Conservation (phyloP, 2,888 invertebrate genomes). For the Tyria jacobaeae region DNA sequence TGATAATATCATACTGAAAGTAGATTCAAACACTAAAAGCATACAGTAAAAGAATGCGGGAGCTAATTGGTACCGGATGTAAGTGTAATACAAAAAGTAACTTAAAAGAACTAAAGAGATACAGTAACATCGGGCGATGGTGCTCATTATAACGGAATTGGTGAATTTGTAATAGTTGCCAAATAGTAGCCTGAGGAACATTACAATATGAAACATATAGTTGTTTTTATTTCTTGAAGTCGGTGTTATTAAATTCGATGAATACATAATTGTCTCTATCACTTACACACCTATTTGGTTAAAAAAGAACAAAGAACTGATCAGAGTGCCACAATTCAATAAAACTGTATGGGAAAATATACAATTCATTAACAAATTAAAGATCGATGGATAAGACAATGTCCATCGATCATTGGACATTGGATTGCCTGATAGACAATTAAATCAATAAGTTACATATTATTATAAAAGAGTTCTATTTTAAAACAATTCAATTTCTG, state of each 20-base stretch:
- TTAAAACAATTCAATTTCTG: no score
- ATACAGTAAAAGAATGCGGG: neutral
- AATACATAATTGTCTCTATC: neutral
- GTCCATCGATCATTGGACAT: no score
- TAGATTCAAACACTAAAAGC: neutral
- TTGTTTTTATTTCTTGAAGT: neutral
- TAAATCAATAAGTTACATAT: neutral
- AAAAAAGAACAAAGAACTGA: neutral
- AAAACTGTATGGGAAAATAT: neutral
- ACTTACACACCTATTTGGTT: neutral
- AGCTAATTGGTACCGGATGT: neutral
- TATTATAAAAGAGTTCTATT: no score
- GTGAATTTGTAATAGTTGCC: slow-evolving; percentile 5
- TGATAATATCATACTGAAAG: neutral
- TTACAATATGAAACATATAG: neutral
- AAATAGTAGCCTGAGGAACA: neutral
- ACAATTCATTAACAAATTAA: no score
- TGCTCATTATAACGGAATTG: neutral
- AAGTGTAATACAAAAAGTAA: neutral
- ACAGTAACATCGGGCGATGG: neutral
- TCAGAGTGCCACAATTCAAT: neutral
- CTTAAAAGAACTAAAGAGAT: neutral
- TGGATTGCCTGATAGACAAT: neutral
- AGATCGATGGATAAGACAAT: no score
- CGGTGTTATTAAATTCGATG: neutral